phyloP scores from a whole-genome alignment of 2,888 invertebrate genomes.

The Cephus nigrinus region DNA sequence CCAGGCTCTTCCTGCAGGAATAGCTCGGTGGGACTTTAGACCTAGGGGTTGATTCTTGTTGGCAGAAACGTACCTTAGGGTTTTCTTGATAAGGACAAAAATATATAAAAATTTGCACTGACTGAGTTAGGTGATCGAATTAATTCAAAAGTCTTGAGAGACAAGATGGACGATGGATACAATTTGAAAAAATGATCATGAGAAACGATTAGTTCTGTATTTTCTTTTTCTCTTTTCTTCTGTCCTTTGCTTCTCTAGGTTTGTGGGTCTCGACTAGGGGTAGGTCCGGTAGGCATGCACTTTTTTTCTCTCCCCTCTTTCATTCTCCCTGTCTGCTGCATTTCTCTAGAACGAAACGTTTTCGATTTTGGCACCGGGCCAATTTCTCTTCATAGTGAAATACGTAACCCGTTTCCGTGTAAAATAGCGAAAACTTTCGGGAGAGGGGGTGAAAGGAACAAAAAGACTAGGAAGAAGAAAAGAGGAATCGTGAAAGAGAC shows the following conservation, averaged over 20 bases:
- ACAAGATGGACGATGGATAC: too few species aligned
- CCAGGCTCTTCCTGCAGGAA: too few species aligned
- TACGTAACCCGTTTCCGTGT: constrained; percentile 1
- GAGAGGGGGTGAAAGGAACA: not conserved
- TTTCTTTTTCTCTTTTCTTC: too few species aligned
- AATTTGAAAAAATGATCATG: too few species aligned
- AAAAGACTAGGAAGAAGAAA: not conserved
- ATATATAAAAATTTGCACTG: too few species aligned
- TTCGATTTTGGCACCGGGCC: not conserved
- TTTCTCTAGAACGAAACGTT: not conserved
- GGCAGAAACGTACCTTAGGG: too few species aligned
- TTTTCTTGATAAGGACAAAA: too few species aligned
- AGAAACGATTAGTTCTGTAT: too few species aligned
- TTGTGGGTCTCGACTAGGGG: not conserved
- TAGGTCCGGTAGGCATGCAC: not conserved
- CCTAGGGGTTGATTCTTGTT: too few species aligned
- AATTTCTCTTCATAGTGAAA: not conserved
- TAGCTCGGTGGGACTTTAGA: too few species aligned
- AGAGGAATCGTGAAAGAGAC: not conserved
- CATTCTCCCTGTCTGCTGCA: not conserved
- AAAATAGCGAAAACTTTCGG: not conserved
- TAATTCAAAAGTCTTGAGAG: too few species aligned
- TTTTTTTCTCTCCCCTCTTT: not conserved
- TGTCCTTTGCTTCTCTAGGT: not conserved
- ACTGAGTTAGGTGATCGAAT: too few species aligned